Evolutionary conservation across 2,888 invertebrate species (phyloP), one percentile per base, ranked within the genome.

Genomic region (Itoplectis maculator): DNA sequence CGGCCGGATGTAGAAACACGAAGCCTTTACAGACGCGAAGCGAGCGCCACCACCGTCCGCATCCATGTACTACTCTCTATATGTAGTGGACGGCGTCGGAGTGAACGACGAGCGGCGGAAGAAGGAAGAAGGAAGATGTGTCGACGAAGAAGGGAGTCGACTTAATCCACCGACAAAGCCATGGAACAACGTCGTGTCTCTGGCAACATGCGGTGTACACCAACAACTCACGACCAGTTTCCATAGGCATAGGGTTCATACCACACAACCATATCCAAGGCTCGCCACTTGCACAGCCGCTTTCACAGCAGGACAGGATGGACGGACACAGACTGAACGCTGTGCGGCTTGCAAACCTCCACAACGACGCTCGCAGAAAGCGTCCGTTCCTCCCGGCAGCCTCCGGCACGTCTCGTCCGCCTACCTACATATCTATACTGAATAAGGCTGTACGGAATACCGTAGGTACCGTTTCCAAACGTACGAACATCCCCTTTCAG

Each of bases 141-240:
- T 78, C 70, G 63, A 51, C 69, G 77, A 73, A 72, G 66, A 69
- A 75, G 78, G 72, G 77, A 77, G 65, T 70, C 72, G 85, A 87
- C 86, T 87, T 87, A 87, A 87, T 87, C 84, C 75, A 86, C 82
- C n/a, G 84, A 86, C 85, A 85, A 86, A 87, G 87, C 76, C 84
- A 74, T 78, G 68, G 82, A 84, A 79, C 85, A 72, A 75, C 70
- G 75, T 68, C 76, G 81, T 78, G 84, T 85, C 72, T 81, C 72
- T 42, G 45, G 18, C 47, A n/a, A n/a, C n/a, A 51, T 13, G 56
- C 15, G 54, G 15, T 54, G 51, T 45, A 69, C 49, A 70, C 40
- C 61, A 56, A 83, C 51, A 59, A 63, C 20, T 9, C 54, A n/a
- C 45, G 73, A 54, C 29, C 29, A 29, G 29, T 29, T 29, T 29